Percentiles rank a stretch among this genome's conserved stretches.
These are phyloP conservation scores for Emys orbicularis DNA, from an alignment of 2,797 vertebrate genomes.

Conservation along the genomic window DNA sequence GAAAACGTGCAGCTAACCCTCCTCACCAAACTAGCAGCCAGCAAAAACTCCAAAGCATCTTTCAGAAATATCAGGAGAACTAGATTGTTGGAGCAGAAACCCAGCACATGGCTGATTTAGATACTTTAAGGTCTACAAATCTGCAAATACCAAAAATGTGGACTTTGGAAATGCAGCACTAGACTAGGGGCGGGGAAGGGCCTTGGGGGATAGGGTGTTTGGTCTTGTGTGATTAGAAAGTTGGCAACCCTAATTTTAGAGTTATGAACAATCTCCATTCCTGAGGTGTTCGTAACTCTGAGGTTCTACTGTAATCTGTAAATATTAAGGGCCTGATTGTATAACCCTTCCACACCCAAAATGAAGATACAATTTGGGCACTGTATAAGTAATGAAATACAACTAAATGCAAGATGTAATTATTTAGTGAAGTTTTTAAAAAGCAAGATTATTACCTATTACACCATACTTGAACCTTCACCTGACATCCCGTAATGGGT, in stretches of 20 bases:
- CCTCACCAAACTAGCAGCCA: background rate
- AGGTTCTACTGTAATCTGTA: background rate
- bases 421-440: background rate
- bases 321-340: background rate
- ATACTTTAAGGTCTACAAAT: background rate
- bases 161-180: background rate
- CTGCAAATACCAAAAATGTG: background rate
- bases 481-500: background rate
- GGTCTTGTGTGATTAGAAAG: no score
- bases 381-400: background rate
- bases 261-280: no score
- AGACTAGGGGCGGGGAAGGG: background rate
- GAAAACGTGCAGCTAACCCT: fast-evolving
- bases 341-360: background rate
- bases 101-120: background rate
- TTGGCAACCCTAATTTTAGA: no score
- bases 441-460: background rate
- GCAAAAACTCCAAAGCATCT: background rate
- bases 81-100: conserved; percentile 18
- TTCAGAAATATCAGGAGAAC: background rate
- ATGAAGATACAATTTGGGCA: background rate
- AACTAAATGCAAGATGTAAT: background rate
- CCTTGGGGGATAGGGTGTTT: no score
- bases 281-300: no score
- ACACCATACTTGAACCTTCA: background rate